These are phyloP conservation scores for Epinephelus coioides DNA, from an alignment of 2,797 vertebrate species.

Conservation along the genomic window DNA sequence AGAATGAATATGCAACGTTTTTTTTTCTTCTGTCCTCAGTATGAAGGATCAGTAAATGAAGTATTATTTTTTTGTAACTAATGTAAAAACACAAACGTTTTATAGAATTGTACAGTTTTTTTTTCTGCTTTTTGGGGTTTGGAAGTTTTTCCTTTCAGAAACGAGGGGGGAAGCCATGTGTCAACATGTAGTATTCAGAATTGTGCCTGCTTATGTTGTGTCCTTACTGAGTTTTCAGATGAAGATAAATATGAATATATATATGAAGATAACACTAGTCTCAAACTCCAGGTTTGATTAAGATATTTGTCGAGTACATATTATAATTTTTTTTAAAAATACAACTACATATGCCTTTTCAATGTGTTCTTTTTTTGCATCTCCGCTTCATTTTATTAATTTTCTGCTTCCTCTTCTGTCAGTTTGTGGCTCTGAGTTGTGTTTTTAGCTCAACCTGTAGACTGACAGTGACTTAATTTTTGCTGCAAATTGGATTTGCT, in stretches of 20 bases:
- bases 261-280: conserved; percentile 83
- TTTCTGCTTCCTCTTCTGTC: conserved; percentile 47
- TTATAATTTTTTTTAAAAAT: conserved; percentile 59
- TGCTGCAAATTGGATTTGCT: conserved; percentile 53
- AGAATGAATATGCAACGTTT: conserved; percentile 87
- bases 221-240: conserved; percentile 81
- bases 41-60: conserved; percentile 99
- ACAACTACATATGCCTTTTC: conserved; percentile 56
- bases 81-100: conserved; percentile 98
- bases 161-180: conserved; percentile 76
- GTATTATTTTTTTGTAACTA: conserved; percentile 98
- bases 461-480: conserved; percentile 22
- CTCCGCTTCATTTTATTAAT: conserved; percentile 60
- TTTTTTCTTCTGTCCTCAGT: conserved; percentile 83
- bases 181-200: conserved; percentile 79
- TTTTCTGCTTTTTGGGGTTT: conserved; percentile 74
- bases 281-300: conserved; percentile 83
- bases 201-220: conserved; percentile 80
- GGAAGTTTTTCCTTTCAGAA: conserved; percentile 70
- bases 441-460: conserved; percentile 57
- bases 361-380: conserved; percentile 50
- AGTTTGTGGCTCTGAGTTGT: conserved; percentile 42
- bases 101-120: conserved; percentile 99
- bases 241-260: conserved; percentile 84
- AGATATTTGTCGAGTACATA: conserved; percentile 70